Conservation (phyloP, 2,797 vertebrate species). For the Myotis pilosus region DNA sequence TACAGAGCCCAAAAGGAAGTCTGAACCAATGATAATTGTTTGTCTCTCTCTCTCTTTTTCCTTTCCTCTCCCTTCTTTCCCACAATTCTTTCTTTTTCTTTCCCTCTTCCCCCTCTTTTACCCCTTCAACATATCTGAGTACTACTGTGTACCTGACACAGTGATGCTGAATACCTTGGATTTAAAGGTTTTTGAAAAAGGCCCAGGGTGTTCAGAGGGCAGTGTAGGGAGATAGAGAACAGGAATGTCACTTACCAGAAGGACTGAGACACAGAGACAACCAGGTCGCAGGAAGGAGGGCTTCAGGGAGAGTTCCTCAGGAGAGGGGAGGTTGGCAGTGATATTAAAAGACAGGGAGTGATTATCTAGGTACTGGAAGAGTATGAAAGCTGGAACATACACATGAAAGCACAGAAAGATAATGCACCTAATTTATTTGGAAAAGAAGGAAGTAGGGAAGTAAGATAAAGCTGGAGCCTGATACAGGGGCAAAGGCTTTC, state of each 20-base stretch:
- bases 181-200: slow-evolving; percentile 5
- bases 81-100: not conserved
- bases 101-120: fast-evolving
- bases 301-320: not conserved
- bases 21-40: not conserved
- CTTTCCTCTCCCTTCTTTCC: not conserved
- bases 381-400: not conserved
- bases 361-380: not conserved
- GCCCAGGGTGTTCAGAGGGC: not conserved
- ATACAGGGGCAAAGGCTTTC: not conserved
- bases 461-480: not conserved
- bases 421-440: not conserved
- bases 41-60: not conserved
- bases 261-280: not conserved
- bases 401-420: not conserved
- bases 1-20: not conserved
- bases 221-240: not conserved
- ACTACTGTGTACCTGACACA: not conserved
- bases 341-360: not conserved
- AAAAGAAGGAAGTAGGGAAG: not conserved
- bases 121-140: not conserved
- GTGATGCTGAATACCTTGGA: not conserved
- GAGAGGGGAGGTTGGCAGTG: not conserved
- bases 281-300: not conserved
- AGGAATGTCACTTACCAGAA: not conserved